Base-by-base conservation (phyloP, 2,888 invertebrate species). In the Acanthosepion lycidas region DNA sequence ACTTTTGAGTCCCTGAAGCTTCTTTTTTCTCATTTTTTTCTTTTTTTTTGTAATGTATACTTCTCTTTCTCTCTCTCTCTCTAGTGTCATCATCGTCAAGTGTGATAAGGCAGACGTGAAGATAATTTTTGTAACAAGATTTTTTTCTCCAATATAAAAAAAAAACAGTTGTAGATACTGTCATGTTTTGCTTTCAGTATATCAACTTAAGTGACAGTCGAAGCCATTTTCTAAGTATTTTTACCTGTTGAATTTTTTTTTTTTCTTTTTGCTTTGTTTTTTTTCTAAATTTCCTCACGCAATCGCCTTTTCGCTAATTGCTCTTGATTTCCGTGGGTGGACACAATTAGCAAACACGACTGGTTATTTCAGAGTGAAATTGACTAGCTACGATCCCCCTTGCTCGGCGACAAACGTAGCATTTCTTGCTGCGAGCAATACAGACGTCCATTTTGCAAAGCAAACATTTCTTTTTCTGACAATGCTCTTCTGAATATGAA, bases 161-260 rank as follows among this genome's bases (percentile, higher is more conserved):
- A 78, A n/a, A n/a, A 1, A 33, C 6, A 59, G 5, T 78, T 78
- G 12, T 33, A 78, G 78, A 78, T 78, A 78, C n/a, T 33, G 78
- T n/a, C 78, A 78, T 33, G n/a, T n/a, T 78, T n/a, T 12, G 78
- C 78, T 12, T 33, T 33, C n/a, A 78, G 33, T 15, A 78, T 78
- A n/a, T 78, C 78, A n/a, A n/a, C n/a, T 78, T n/a, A 78, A 78
- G 78, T n/a, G 78, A 78, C 78, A 78, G 78, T 78, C n/a, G 78
- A 78, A 78, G 78, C 78, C 78, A 78, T 78, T 33, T 78, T n/a
- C 5, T 12, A 78, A 15, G n/a, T 15, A 42, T 42, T 42, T 42
- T 42, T 42, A 42, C 42, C 3, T 42, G 42, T 3, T 42, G 2
- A 3, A 42, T 78, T 78, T 78, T 20, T n/a, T 12, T 12, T n/a